Evolutionary conservation across 2,888 invertebrate genomes (phyloP), one percentile per base, ranked within the genome.

Genomic region (Apeira syringaria): DNA sequence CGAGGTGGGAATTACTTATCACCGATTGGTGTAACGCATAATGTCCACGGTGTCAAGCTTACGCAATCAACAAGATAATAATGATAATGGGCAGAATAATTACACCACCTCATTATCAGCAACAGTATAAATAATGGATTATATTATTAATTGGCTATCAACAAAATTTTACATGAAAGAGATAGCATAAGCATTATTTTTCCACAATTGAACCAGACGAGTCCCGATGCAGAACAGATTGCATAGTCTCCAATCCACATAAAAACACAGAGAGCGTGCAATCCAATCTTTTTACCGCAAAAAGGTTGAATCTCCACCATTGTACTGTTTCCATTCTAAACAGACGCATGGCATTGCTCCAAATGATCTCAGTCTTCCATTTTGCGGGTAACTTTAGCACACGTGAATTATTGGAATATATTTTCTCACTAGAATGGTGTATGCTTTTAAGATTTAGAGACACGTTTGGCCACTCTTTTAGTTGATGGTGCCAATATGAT

Each of bases 251-350:
- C 67, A 67, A 58, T 71, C 70, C 62, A 60, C 69, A 68, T 65
- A 61, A 59, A 61, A 68, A 68, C 63, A 64, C 44, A 49, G 46
- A 58, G 63, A 66, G 56, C 59, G 63, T 56, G 65, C 59, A 60
- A 68, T 64, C 64, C 59, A 61, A 67, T 64, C 62, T 62, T 67
- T 71, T 66, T 62, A 59, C 59, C 9, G 53, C 67, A 66, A 63
- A 68, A 63, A 74, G 71, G 76, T 76, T 74, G 75, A 65, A 74
- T 72, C 20, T 67, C 69, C 61, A 59, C 20, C 20, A 20, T 20
- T 20, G 5, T 20, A 20, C 20, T 20, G 20, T 20, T 20, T 20
- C 7, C 20, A 20, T 20, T 20, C 20, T 20, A 20, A 20, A 20
- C 20, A 20, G 37, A 11, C 10, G 9, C 6, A 5, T 25, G 22